phyloP scores from a whole-genome alignment of 1,140 invertebrate species.

The Daktulosphaira vitifoliae region DNA sequence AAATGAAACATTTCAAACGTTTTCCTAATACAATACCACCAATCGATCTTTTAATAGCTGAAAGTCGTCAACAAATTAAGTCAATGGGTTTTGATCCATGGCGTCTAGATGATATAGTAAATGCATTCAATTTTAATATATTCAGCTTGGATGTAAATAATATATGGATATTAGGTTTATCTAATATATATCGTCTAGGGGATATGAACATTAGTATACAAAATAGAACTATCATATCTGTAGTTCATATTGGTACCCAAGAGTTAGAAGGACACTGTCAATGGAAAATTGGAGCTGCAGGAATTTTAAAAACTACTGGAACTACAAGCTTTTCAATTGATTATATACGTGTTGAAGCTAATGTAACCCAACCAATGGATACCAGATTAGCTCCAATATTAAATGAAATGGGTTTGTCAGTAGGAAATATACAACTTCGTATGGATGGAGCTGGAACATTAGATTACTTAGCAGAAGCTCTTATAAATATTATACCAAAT shows the following conservation, averaged over 20 bases:
- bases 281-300: slow-evolving; percentile 63
- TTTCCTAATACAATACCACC: slow-evolving; percentile 79
- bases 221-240: slow-evolving; percentile 56
- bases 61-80: slow-evolving; percentile 60
- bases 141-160: slow-evolving; percentile 54
- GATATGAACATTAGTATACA: slow-evolving; percentile 62
- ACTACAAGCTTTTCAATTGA: slow-evolving; percentile 64
- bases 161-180: slow-evolving; percentile 67
- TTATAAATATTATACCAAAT: slow-evolving; percentile 70
- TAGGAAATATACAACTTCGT: slow-evolving; percentile 70
- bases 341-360: slow-evolving; percentile 53
- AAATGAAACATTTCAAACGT: slow-evolving; percentile 51
- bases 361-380: slow-evolving; percentile 64
- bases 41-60: slow-evolving; percentile 67
- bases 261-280: slow-evolving; percentile 62
- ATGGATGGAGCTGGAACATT: slow-evolving; percentile 65
- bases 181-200: slow-evolving; percentile 69
- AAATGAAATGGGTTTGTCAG: slow-evolving; percentile 62
- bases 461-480: slow-evolving; percentile 69
- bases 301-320: slow-evolving; percentile 59
- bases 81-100: slow-evolving; percentile 64
- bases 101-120: slow-evolving; percentile 58
- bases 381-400: slow-evolving; percentile 60
- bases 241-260: slow-evolving; percentile 67
- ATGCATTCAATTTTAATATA: slow-evolving; percentile 51